A percentile compares a stretch with the other conserved stretches of the same genome.
These are phyloP conservation scores for Crotalus viridis DNA, from an alignment of 2,113 vertebrate genomes.

Conservation along the genomic window DNA sequence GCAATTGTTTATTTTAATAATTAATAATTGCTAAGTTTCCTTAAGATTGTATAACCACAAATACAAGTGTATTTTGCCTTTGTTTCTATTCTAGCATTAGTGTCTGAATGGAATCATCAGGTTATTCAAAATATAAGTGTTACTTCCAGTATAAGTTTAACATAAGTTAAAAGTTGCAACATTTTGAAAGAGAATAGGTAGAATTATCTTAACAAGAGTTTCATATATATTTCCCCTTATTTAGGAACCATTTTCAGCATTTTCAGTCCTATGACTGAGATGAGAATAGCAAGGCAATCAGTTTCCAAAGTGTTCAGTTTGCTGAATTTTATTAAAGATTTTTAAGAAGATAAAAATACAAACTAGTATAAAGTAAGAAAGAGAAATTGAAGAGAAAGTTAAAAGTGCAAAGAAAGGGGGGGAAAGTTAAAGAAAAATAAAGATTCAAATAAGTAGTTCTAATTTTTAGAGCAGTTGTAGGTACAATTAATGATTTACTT, in stretches of 20 bases:
- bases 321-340: neutral
- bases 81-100: conserved; percentile 20
- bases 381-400: neutral
- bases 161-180: neutral
- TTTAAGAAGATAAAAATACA: neutral
- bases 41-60: neutral
- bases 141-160: too few species aligned
- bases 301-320: neutral
- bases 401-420: neutral
- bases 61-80: neutral
- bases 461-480: neutral
- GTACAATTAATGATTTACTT: neutral
- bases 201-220: neutral
- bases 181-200: neutral
- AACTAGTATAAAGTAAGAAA: neutral
- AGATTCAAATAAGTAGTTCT: neutral
- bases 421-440: neutral
- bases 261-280: neutral
- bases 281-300: neutral
- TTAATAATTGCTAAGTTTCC: conserved; percentile 15
- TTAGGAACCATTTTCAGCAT: neutral
- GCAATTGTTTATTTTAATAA: conserved; percentile 28
- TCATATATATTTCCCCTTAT: neutral
- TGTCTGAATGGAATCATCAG: neutral
- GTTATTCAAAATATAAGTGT: conserved; percentile 2